Conservation (phyloP, 1,140 invertebrate species). For the Tetraneura akinire region DNA sequence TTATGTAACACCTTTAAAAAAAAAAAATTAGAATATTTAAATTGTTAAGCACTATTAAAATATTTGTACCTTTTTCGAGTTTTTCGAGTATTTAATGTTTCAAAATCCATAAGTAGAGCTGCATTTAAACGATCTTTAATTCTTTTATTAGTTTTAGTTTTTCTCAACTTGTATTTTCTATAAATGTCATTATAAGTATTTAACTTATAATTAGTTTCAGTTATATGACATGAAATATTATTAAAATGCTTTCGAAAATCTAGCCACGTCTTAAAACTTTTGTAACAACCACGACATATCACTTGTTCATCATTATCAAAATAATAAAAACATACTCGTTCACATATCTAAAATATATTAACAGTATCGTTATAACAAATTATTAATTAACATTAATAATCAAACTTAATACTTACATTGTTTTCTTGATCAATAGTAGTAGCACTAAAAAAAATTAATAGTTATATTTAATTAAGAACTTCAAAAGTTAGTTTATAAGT, state of each 20-base stretch:
- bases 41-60: too few relatives aligned
- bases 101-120: slow-evolving; percentile 38
- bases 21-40: too few relatives aligned
- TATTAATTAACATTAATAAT: background rate
- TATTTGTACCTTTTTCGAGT: slow-evolving; percentile 40
- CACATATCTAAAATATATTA: slow-evolving; percentile 8
- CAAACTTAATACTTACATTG: background rate
- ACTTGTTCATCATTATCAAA: slow-evolving; percentile 35
- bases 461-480: background rate
- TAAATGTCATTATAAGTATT: slow-evolving; percentile 37
- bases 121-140: slow-evolving; percentile 11
- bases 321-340: slow-evolving; percentile 38
- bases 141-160: slow-evolving; percentile 37
- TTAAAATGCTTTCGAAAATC: slow-evolving; percentile 32
- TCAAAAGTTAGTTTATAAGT: background rate
- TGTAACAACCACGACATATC: slow-evolving; percentile 38
- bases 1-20: slow-evolving; percentile 34
- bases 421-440: background rate
- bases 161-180: slow-evolving; percentile 41
- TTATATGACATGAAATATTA: background rate
- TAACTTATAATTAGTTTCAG: slow-evolving; percentile 15
- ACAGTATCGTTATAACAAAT: background rate
- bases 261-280: slow-evolving; percentile 33
- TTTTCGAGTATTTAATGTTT: slow-evolving; percentile 42
- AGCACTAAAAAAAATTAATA: background rate